Conservation (phyloP, 1,140 invertebrate species). For the Panagrolaimus sp. region DNA sequence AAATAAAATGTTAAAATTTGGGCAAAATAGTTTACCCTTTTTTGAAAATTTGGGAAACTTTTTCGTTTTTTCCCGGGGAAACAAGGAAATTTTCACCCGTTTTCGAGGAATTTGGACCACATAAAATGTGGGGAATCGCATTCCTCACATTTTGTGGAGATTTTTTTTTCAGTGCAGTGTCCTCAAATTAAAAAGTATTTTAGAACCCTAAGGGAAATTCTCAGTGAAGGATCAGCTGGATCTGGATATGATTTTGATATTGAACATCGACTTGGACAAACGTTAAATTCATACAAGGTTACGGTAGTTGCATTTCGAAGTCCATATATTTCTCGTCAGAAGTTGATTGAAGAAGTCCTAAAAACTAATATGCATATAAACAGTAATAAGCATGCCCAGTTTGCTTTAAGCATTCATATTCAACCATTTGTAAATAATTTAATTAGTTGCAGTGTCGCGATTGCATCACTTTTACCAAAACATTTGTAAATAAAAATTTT, state of each 20-base stretch:
- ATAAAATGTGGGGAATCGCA: too few relatives aligned
- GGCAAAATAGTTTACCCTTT: too few relatives aligned
- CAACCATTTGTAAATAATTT: slow-evolving; percentile 45
- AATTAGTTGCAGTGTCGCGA: slow-evolving; percentile 32
- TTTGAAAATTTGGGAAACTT: too few relatives aligned
- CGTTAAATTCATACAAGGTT: slow-evolving; percentile 19
- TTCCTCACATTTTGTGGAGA: too few relatives aligned
- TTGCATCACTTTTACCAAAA: slow-evolving; percentile 23
- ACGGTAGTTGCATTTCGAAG: slow-evolving; percentile 23
- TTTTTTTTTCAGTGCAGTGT: too few relatives aligned
- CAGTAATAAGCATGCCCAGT: slow-evolving; percentile 32
- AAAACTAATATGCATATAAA: slow-evolving; percentile 37
- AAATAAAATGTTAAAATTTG: too few relatives aligned
- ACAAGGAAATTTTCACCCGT: too few relatives aligned
- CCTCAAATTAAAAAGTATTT: too few relatives aligned
- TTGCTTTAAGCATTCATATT: slow-evolving; percentile 42
- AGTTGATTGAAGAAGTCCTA: slow-evolving; percentile 27
- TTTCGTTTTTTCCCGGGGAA: too few relatives aligned
- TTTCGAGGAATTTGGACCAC: too few relatives aligned
- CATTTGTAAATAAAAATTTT: background rate
- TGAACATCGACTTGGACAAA: slow-evolving; percentile 18
- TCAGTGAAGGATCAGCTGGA: too few relatives aligned
- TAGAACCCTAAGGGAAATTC: too few relatives aligned
- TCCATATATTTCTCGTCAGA: slow-evolving; percentile 17
- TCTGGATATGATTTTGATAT: background rate